Evolutionary conservation across 37 sponge, comb jelly and placozoan genomes (phyloP).

Genomic region (Tethya wilhelma): DNA sequence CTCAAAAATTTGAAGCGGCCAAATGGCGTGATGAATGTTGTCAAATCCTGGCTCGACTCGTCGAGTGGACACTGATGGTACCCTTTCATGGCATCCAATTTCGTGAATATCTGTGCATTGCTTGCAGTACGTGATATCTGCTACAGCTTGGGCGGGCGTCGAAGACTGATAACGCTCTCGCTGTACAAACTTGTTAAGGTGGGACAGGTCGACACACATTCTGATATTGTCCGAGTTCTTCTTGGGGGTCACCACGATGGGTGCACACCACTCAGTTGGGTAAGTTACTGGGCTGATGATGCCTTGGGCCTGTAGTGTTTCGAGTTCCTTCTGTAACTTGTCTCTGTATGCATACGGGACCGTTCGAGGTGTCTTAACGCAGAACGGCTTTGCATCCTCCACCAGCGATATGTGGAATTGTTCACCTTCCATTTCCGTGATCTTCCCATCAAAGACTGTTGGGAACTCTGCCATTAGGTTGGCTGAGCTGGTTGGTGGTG

Average conservation of each 20-base stretch:
- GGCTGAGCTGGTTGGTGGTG: constrained; percentile 1
- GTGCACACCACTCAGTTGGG: constrained; percentile 55
- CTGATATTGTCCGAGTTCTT: constrained; percentile 35
- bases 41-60: too few relatives aligned
- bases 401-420: constrained; percentile 37
- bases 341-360: constrained; percentile 40
- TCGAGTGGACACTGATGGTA: too few relatives aligned
- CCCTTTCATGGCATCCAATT: constrained; percentile 32
- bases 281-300: constrained; percentile 40
- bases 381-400: constrained; percentile 49
- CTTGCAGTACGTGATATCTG: constrained; percentile 30
- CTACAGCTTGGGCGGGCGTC: constrained; percentile 21
- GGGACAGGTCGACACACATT: constrained; percentile 47
- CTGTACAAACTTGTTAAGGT: constrained; percentile 20
- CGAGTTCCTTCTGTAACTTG: constrained; percentile 43
- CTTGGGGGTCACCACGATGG: constrained; percentile 44
- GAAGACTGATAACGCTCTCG: constrained; percentile 30
- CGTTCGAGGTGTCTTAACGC: constrained; percentile 30
- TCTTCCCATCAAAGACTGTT: constrained; percentile 17
- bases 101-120: constrained; percentile 36
- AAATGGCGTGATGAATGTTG: too few relatives aligned
- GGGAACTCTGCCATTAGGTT: constrained; percentile 18
- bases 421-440: constrained; percentile 29
- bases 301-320: constrained; percentile 13
- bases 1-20: constrained; percentile 40